Conservation (phyloP, 2,888 invertebrate species). For the Pyrgus malvae region DNA sequence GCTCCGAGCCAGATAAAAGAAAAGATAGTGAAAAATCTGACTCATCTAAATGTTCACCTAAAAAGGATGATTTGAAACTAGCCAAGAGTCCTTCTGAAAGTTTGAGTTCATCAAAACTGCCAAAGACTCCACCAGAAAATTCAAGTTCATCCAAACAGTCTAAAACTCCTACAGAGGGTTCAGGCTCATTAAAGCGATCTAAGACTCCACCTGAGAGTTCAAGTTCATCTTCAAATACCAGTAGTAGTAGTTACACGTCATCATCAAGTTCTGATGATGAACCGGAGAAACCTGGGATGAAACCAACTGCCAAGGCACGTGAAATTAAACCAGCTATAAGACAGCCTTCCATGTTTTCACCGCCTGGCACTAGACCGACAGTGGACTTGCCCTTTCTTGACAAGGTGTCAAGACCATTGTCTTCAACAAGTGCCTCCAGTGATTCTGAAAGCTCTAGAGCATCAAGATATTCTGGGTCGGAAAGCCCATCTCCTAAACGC, state of each 20-base stretch:
- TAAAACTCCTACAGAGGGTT: constrained; percentile 12
- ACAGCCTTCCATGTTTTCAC: constrained; percentile 68
- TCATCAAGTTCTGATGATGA: constrained; percentile 84
- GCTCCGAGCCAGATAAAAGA: constrained; percentile 62
- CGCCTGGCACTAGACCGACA: constrained; percentile 74
- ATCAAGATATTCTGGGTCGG: constrained; percentile 63
- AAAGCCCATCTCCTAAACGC: constrained; percentile 67
- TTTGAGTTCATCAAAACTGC: constrained; percentile 43
- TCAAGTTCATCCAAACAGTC: constrained; percentile 67
- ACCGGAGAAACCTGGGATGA: constrained; percentile 63
- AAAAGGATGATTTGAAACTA: constrained; percentile 62
- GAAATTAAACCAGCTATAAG: constrained; percentile 65
- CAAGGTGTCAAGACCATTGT: constrained; percentile 87
- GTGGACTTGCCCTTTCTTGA: constrained; percentile 91
- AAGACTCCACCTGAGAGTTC: constrained; percentile 65
- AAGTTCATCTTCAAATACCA: constrained; percentile 78
- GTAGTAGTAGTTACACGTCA: constrained; percentile 81
- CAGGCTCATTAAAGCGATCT: constrained; percentile 45
- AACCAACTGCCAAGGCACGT: constrained; percentile 68
- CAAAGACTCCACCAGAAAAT: constrained; percentile 60
- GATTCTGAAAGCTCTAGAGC: constrained; percentile 80
- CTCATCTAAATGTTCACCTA: constrained; percentile 57
- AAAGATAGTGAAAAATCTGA: constrained; percentile 62
- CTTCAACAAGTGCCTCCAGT: constrained; percentile 83
- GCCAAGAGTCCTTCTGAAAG: constrained; percentile 6